These are phyloP conservation scores for Myocastor coypus DNA, from an alignment of 2,113 vertebrate species.

Conservation along the genomic window DNA sequence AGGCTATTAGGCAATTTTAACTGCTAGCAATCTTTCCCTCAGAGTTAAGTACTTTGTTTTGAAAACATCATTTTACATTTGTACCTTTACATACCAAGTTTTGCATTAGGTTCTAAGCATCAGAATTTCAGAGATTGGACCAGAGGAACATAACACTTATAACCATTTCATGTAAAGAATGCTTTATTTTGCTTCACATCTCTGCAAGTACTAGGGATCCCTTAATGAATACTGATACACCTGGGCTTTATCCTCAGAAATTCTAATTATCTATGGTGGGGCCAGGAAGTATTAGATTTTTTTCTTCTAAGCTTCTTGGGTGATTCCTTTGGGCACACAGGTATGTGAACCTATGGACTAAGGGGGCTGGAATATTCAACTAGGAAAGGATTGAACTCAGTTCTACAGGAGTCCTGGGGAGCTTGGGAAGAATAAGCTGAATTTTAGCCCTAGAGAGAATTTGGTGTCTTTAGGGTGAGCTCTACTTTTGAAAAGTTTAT, in stretches of 20 bases:
- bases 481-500: slow-evolving; percentile 14
- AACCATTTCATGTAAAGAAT: background rate
- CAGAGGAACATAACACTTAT: background rate
- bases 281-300: background rate
- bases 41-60: background rate
- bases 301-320: background rate
- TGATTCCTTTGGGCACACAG: background rate
- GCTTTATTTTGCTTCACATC: background rate
- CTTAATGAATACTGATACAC: background rate
- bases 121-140: slow-evolving; percentile 5
- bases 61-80: background rate
- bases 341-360: background rate
- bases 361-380: background rate
- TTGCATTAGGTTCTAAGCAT: background rate
- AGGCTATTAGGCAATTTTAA: background rate
- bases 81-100: background rate
- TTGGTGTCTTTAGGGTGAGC: background rate
- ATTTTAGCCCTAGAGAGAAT: background rate
- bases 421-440: background rate
- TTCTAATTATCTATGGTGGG: background rate
- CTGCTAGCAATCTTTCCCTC: background rate
- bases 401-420: background rate
- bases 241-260: background rate
- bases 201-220: background rate
- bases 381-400: background rate